Base-by-base conservation (phyloP, 1,140 invertebrate genomes). In the Stegodyphus dumicola region DNA sequence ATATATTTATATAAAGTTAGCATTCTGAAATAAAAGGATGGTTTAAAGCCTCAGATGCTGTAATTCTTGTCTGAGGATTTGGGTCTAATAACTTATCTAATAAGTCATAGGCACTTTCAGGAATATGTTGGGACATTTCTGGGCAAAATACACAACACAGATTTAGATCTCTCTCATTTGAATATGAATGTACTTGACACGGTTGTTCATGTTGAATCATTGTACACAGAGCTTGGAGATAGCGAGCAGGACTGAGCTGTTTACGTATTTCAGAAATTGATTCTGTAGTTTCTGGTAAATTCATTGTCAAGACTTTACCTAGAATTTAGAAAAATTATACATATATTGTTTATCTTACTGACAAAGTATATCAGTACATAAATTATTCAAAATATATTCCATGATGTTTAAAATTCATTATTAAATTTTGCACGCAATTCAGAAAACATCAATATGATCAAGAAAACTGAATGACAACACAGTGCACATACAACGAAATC, bases 1-100 rank as follows among this genome's bases (percentile, higher is more conserved):
- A 33, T 33, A 33, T 33, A 33, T 33, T 33, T 33, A 3, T 33
- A 33, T 33, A 3, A 33, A 33, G 33, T 33, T 33, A 33, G 33
- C 33, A 33, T 60, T 51, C 53, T 13, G 52, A 49, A 53, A 86
- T 53, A 93, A 96, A 97, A 48, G 93, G 93, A 91, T 96, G 95
- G 67, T 91, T 89, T 33, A 97, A 91, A 51, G 96, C 95, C 83
- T 94, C 92, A 52, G 92, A 91, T 11, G 96, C 95, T 10, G 94
- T 93, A 87, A 95, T 93, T 87, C 96, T 92, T 51, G 92, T 93
- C 79, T 91, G 90, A 64, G 95, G 95, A 91, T 96, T 93, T 76
- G 96, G 91, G 89, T 95, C 94, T 87, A 97, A 90, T 89, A 97
- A 92, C 67, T 91, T 92, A 88, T 93, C 92, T 84, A 96, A 92